Evolutionary conservation across 2,888 invertebrate genomes (phyloP).

Genomic region (Leptinotarsa haldemani): DNA sequence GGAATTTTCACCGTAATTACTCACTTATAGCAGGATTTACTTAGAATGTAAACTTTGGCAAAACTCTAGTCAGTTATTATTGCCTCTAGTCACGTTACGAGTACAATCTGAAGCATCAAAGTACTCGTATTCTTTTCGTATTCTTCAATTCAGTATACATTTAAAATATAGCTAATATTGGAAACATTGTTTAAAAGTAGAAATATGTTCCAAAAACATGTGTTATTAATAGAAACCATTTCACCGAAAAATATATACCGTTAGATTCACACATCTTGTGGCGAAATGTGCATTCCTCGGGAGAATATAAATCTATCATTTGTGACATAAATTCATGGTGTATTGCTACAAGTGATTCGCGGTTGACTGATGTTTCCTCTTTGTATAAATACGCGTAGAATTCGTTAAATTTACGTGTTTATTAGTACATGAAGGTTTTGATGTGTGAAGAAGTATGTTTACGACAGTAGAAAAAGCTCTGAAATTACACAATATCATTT

Average conservation of each 20-base stretch:
- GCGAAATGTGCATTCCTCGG: conserved; percentile 37
- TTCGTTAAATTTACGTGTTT: conserved; percentile 44
- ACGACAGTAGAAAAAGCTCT: conserved; percentile 31
- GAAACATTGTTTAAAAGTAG: too few relatives aligned
- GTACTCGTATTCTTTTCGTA: too few relatives aligned
- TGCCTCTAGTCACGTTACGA: too few relatives aligned
- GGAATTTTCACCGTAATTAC: too few relatives aligned
- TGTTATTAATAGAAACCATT: neutral
- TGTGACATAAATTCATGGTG: conserved; percentile 37
- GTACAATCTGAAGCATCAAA: too few relatives aligned
- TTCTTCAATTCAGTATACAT: too few relatives aligned
- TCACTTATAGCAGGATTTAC: too few relatives aligned
- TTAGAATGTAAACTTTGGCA: too few relatives aligned
- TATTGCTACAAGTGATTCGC: conserved; percentile 43
- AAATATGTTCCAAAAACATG: neutral
- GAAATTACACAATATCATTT: conserved; percentile 23
- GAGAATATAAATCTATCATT: conserved; percentile 42
- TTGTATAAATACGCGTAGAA: conserved; percentile 44
- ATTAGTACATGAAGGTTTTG: conserved; percentile 36
- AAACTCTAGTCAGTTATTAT: too few relatives aligned
- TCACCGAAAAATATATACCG: neutral
- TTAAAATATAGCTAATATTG: too few relatives aligned
- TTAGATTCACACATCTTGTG: conserved; percentile 32
- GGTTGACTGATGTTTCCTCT: conserved; percentile 48
- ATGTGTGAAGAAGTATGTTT: conserved; percentile 45